Evolutionary conservation across 2,113 vertebrate species (phyloP).

Genomic region (Urocolius indicus): DNA sequence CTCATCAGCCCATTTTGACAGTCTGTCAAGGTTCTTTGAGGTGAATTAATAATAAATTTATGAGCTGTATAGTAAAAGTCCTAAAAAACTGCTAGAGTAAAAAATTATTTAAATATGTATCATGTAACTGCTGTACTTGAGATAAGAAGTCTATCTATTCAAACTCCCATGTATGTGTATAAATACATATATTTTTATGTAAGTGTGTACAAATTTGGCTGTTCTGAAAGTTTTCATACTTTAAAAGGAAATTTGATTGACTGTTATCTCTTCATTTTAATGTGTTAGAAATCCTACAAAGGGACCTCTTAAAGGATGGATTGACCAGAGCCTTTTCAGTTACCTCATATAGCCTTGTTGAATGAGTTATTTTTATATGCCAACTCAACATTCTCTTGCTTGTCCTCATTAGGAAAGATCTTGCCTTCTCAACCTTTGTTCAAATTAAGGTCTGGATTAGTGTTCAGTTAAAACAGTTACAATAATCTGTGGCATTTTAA

Average conservation of each 20-base stretch:
- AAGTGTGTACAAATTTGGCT: background rate
- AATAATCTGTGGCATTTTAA: background rate
- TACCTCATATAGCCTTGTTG: background rate
- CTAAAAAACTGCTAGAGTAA: background rate
- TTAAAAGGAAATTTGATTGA: background rate
- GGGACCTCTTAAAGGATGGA: background rate
- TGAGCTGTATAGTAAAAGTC: background rate
- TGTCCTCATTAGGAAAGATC: background rate
- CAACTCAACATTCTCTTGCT: background rate
- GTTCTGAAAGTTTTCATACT: background rate
- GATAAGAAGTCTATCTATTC: background rate
- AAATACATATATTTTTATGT: too few species aligned
- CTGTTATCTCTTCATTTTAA: background rate
- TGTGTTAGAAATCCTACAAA: background rate
- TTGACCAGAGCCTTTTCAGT: background rate
- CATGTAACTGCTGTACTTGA: background rate
- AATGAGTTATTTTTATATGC: background rate
- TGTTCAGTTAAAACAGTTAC: background rate
- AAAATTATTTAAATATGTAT: background rate
- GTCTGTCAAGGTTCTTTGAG: background rate
- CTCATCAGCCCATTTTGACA: background rate
- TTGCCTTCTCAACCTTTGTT: background rate
- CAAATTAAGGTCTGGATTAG: background rate
- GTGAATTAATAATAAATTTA: background rate
- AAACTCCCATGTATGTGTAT: background rate